Base-by-base conservation (phyloP, 1,140 invertebrate species). In the Caerostris extrusa region DNA sequence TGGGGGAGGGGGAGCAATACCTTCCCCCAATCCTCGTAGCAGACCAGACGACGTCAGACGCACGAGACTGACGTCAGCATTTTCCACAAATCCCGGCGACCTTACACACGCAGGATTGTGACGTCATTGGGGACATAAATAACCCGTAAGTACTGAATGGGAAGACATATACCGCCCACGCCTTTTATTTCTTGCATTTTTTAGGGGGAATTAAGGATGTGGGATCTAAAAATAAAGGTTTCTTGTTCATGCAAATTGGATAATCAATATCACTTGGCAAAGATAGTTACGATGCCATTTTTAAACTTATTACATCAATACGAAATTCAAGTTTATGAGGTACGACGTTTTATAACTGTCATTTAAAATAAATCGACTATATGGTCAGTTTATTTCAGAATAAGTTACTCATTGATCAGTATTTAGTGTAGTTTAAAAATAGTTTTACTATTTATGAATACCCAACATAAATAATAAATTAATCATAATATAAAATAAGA, bases 41-140 rank as follows among this genome's bases (percentile, higher is more conserved):
- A 77, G 71, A 77, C 71, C 8, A 77, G 71, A 77, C 71, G 71
- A 77, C 71, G 71, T 77, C 71, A 77, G 71, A 77, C 34, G 10
- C 7, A 50, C 71, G 34, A 77, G 34, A 53, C 12, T 34, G 34
- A 77, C 71, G 71, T 77, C 71, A 77, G 71, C 34, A 77, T 5
- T 34, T 77, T 77, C 71, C 34, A 77, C 71, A 77, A 77, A 77
- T 77, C 71, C 50, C 50, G 71, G 50, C 71, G 71, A 50, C 19
- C 71, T 34, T 12, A 77, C 34, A 77, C 71, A 50, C 71, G 61
- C 61, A 67, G 14, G 17, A 67, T 14, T 67, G n/a, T 77, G 71
- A 77, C 71, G 71, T 77, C 71, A 77, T 50, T 77, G 71, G 8
- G 71, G n/a, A 34, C 71, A 53, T 50, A 77, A 77, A 77, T 77